A percentile compares a stretch with the other conserved stretches of the same genome.
Conservation (phyloP, 2,888 invertebrate genomes). For the Agrypnus murinus region DNA sequence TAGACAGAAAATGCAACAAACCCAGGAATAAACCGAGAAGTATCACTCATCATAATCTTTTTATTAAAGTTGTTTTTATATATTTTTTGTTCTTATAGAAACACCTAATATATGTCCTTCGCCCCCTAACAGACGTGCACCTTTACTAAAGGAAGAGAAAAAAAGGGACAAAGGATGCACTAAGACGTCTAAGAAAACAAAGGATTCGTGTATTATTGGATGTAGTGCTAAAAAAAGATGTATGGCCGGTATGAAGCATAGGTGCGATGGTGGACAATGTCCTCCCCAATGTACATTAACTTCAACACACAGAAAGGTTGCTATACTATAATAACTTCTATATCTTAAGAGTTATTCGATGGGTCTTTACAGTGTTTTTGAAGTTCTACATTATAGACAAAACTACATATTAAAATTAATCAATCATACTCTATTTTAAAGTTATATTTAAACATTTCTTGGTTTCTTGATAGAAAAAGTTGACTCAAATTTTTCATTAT, state of each 20-base stretch:
- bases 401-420: too few relatives aligned
- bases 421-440: too few relatives aligned
- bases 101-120: not conserved
- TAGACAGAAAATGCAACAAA: not conserved
- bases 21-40: not conserved
- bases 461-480: too few relatives aligned
- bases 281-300: not conserved
- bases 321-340: too few relatives aligned
- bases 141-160: not conserved
- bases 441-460: too few relatives aligned
- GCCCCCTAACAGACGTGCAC: not conserved
- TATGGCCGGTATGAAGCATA: slow-evolving; percentile 8
- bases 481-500: too few relatives aligned
- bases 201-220: not conserved
- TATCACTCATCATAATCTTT: too few relatives aligned
- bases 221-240: slow-evolving; percentile 5
- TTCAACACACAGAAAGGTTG: slow-evolving; percentile 8
- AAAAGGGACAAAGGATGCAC: not conserved
- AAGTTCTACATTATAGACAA: too few relatives aligned
- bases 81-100: not conserved
- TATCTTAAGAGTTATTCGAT: too few relatives aligned
- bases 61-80: not conserved
- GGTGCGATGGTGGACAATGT: not conserved
- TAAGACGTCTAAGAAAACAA: not conserved
- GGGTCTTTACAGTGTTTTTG: too few relatives aligned